Conservation (phyloP, 35 echinoderm and acorn worm species). For the Apostichopus japonicus region DNA sequence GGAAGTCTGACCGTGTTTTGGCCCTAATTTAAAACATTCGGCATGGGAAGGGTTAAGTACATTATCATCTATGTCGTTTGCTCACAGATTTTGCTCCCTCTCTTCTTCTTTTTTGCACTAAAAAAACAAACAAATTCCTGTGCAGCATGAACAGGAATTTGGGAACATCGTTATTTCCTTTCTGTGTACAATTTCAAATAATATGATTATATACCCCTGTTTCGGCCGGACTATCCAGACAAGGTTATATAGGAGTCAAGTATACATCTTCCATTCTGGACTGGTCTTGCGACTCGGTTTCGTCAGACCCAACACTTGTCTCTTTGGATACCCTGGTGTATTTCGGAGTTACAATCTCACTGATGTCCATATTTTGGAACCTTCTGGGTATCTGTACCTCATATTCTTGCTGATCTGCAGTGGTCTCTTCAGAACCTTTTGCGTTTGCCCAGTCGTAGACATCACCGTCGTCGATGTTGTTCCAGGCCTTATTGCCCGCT, state of each 20-base stretch:
- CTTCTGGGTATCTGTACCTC: neutral
- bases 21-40: too few species aligned
- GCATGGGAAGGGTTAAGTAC: too few species aligned
- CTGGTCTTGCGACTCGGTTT: too few species aligned
- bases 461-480: neutral
- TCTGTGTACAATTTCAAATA: neutral
- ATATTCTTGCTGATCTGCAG: neutral
- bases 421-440: neutral
- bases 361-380: neutral
- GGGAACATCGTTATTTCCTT: neutral
- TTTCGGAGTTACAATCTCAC: neutral
- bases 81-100: too few species aligned
- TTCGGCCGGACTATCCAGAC: neutral
- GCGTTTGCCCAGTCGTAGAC: too few species aligned
- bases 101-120: neutral
- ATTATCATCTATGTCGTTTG: too few species aligned
- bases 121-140: neutral
- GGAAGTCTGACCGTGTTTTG: too few species aligned
- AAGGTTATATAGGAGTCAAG: neutral
- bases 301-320: neutral
- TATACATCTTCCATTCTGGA: neutral
- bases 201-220: neutral
- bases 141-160: neutral
- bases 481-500: neutral
- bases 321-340: neutral